Evolutionary conservation across 2,888 invertebrate genomes (phyloP).

Genomic region (Ischnura elegans): DNA sequence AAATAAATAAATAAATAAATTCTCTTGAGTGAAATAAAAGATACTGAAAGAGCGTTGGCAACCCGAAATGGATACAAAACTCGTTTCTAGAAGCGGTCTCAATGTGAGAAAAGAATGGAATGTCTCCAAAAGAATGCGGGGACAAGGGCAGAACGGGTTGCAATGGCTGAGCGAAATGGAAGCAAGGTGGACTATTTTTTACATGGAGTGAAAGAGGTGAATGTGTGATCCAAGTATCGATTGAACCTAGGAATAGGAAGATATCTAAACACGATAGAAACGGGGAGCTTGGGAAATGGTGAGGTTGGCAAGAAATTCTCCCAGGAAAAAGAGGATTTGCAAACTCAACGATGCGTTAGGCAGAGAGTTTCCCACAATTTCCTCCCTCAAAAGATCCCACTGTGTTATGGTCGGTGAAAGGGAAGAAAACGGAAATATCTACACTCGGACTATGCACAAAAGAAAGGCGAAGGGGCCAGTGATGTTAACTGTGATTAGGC

Average conservation of each 20-base stretch:
- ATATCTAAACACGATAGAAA: neutral
- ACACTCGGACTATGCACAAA: neutral
- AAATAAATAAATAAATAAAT: neutral
- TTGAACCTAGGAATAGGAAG: neutral
- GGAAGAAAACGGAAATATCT: neutral
- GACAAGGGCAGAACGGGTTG: neutral
- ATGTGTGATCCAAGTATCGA: neutral
- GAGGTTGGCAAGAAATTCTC: slow-evolving; percentile 16
- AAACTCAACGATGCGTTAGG: slow-evolving; percentile 16
- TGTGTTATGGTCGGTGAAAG: neutral
- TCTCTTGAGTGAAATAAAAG: too few species aligned
- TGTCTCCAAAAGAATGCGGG: neutral
- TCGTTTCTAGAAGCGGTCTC: neutral
- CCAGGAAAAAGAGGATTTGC: slow-evolving; percentile 29
- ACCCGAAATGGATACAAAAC: too few species aligned
- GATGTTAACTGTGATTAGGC: neutral
- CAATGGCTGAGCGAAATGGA: too few species aligned
- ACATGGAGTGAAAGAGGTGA: too few species aligned
- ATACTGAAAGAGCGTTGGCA: too few species aligned
- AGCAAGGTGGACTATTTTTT: too few species aligned
- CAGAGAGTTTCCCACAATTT: slow-evolving; percentile 54
- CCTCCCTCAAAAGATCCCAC: neutral
- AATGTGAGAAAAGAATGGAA: neutral
- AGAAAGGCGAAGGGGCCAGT: neutral
- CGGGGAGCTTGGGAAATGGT: neutral